Conservation (phyloP, 2,113 vertebrate genomes). For the Bagarius yarrelli region DNA sequence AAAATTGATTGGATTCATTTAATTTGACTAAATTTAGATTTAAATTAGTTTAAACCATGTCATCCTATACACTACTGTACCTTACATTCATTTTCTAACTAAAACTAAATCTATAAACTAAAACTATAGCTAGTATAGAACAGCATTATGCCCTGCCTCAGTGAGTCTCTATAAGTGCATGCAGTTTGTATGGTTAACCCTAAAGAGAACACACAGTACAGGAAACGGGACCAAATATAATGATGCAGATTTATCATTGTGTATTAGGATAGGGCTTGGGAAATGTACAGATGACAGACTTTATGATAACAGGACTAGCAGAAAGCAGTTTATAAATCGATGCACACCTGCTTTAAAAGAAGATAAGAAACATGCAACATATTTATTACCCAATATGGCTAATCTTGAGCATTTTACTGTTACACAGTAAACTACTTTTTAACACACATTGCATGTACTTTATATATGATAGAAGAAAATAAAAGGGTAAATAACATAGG, state of each 20-base stretch:
- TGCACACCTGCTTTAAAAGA: neutral
- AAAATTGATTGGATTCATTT: too few relatives aligned
- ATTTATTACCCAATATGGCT: neutral
- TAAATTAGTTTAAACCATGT: too few relatives aligned
- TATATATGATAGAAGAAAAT: constrained; percentile 32
- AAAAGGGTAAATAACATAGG: constrained; percentile 38
- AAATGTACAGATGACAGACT: constrained; percentile 24
- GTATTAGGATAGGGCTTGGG: constrained; percentile 8
- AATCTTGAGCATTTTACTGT: neutral
- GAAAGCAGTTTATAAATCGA: neutral
- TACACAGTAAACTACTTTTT: neutral
- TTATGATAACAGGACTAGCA: constrained; percentile 8
- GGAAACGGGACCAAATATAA: constrained; percentile 15
- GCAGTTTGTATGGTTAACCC: too few relatives aligned
- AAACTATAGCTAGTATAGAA: too few relatives aligned
- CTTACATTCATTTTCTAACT: too few relatives aligned
- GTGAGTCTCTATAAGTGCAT: too few relatives aligned
- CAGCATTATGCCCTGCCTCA: too few relatives aligned
- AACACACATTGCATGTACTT: constrained; percentile 8
- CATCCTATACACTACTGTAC: too few relatives aligned
- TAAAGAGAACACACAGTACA: neutral
- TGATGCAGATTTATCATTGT: neutral
- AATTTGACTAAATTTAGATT: too few relatives aligned
- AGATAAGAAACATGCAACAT: constrained; percentile 4
- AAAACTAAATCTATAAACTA: too few relatives aligned